A percentile compares a stretch with the other conserved stretches of the same genome.
Conservation (phyloP, 2,797 vertebrate genomes). For the Chrysolophus pictus region DNA sequence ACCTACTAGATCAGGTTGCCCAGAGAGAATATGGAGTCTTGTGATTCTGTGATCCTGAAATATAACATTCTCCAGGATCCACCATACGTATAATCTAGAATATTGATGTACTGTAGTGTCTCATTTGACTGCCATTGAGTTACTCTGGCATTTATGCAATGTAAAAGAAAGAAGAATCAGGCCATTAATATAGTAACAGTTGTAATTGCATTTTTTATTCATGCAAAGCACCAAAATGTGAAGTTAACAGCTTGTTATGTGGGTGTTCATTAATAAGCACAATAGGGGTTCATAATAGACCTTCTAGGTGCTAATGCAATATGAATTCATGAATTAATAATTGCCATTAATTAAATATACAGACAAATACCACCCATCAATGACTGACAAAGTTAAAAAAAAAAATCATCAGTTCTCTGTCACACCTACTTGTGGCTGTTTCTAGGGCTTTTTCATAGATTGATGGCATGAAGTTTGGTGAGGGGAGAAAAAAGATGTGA, state of each 20-base stretch:
- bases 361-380: neutral
- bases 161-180: slow-evolving; percentile 13
- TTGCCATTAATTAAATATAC: slow-evolving; percentile 38
- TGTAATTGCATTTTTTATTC: slow-evolving; percentile 39
- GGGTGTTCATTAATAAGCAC: slow-evolving; percentile 49
- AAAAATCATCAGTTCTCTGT: neutral
- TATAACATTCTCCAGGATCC: neutral
- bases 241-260: slow-evolving; percentile 54
- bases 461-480: neutral
- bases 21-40: neutral
- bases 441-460: neutral
- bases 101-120: neutral
- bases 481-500: neutral
- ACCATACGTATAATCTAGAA: neutral
- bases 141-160: neutral
- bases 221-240: neutral
- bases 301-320: neutral
- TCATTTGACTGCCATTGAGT: neutral
- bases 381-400: neutral
- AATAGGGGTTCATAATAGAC: slow-evolving; percentile 44
- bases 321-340: slow-evolving; percentile 62
- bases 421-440: neutral
- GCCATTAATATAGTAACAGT: neutral
- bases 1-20: neutral
- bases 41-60: neutral